These are phyloP conservation scores for Cataglyphis albicans DNA, from an alignment of 2,888 invertebrate genomes.

Conservation along the genomic window DNA sequence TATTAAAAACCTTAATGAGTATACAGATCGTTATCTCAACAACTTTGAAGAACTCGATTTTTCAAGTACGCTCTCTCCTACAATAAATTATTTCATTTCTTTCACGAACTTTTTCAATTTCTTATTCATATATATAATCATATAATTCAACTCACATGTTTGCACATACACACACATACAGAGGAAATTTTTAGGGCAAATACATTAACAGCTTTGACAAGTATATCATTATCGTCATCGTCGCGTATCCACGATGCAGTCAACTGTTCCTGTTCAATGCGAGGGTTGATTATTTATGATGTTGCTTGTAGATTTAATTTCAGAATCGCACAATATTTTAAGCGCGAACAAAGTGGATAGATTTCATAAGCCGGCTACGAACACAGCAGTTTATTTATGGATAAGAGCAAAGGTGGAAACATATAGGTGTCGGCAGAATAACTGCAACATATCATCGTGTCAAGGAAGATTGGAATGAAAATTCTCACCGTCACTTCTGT, in stretches of 20 bases:
- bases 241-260: neutral
- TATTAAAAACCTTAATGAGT: conserved; percentile 20
- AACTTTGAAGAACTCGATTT: neutral
- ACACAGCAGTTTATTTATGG: conserved; percentile 35
- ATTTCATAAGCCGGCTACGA: conserved; percentile 61
- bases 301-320: neutral
- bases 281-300: neutral
- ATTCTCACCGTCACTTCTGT: conserved; percentile 4
- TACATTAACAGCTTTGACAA: neutral
- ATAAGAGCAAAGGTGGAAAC: conserved; percentile 18
- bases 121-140: neutral
- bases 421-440: conserved; percentile 14
- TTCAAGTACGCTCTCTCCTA: neutral
- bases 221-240: conserved; percentile 7
- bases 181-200: neutral
- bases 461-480: neutral
- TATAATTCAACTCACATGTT: neutral
- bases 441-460: neutral
- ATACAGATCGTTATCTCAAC: neutral
- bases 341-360: conserved; percentile 32
- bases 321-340: neutral
- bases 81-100: neutral
- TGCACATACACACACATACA: neutral
- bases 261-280: neutral
- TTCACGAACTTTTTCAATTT: neutral